Conservation (phyloP, 92 coral and sea anemone genomes). For the Epizoanthus ramosus region DNA sequence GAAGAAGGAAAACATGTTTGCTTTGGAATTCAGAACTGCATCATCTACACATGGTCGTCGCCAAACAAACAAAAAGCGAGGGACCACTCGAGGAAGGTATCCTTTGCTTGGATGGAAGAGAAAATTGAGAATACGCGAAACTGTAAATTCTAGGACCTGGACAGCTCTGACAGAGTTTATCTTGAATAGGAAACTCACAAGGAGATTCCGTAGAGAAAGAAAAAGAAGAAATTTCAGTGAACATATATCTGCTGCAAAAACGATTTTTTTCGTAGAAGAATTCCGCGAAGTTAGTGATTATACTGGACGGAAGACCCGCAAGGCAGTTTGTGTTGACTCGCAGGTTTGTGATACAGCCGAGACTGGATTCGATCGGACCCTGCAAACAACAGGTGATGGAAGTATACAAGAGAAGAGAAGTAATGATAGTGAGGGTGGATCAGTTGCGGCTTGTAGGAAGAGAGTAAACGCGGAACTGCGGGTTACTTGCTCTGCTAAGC, state of each 20-base stretch:
- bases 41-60: background rate
- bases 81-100: background rate
- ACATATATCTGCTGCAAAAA: background rate
- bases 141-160: slow-evolving; percentile 8
- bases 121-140: background rate
- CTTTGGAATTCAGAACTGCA: background rate
- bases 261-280: background rate
- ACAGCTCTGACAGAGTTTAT: background rate
- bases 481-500: background rate
- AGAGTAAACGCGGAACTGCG: background rate
- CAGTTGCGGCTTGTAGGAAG: background rate
- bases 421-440: background rate
- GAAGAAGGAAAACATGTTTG: background rate
- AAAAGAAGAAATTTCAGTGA: background rate
- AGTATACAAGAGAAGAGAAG: background rate
- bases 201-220: background rate
- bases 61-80: background rate
- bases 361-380: background rate
- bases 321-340: background rate
- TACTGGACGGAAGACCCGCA: background rate
- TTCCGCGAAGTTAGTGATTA: background rate
- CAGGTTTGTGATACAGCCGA: background rate
- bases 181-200: too few species aligned
- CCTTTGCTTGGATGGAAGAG: background rate
- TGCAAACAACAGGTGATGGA: background rate